phyloP scores from a whole-genome alignment of 2,113 vertebrate species.

The Pelusios castaneus region DNA sequence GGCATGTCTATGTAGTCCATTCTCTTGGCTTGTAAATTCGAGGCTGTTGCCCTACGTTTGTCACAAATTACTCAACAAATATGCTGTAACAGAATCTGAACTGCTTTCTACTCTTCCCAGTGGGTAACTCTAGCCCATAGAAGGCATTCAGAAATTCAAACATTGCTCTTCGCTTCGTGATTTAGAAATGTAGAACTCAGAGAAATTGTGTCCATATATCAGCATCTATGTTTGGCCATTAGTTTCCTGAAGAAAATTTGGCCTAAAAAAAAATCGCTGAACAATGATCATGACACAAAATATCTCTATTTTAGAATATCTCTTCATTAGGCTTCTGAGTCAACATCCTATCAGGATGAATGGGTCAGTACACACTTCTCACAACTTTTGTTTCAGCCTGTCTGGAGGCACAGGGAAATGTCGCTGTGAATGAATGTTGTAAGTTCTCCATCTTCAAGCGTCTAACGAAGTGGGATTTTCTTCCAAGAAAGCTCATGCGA shows the following conservation, averaged over 20 bases:
- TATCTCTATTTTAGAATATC: background rate
- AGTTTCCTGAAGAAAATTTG: background rate
- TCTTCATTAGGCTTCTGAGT: background rate
- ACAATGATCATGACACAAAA: rapidly evolving
- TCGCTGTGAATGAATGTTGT: background rate
- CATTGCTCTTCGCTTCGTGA: background rate
- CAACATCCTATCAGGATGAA: rapidly evolving
- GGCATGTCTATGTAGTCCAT: background rate
- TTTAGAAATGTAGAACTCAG: background rate
- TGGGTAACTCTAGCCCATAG: background rate
- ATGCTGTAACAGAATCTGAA: background rate
- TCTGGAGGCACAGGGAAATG: background rate
- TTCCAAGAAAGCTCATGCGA: too few species aligned
- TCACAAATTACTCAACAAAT: background rate
- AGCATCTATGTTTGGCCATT: background rate
- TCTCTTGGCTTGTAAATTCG: background rate
- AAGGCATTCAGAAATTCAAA: background rate
- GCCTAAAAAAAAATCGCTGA: background rate
- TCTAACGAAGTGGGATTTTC: too few species aligned
- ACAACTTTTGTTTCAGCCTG: background rate
- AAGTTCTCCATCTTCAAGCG: too few species aligned
- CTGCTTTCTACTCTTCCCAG: background rate
- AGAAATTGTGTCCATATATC: background rate
- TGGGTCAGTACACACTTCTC: background rate
- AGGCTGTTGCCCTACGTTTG: background rate